phyloP scores from a whole-genome alignment of 2,888 invertebrate species.

The Rhagonycha fulva region DNA sequence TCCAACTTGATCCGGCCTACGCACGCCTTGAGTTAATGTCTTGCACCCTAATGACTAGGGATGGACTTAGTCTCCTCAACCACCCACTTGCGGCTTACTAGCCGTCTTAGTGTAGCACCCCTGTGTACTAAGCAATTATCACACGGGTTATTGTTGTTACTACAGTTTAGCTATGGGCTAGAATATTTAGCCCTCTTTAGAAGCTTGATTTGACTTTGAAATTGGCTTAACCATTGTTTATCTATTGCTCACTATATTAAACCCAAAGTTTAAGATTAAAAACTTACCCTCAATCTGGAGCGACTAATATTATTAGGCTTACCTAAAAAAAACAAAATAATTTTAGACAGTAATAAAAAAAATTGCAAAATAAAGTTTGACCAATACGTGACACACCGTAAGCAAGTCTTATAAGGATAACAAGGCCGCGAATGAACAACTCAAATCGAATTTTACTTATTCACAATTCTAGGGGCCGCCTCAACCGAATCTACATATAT shows the following conservation, averaged over 20 bases:
- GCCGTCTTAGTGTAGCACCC: slow-evolving; percentile 42
- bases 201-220: slow-evolving; percentile 53
- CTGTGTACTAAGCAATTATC: slow-evolving; percentile 50
- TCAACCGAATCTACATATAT: slow-evolving; percentile 53
- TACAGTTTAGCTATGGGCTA: slow-evolving; percentile 51
- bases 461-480: slow-evolving; percentile 48
- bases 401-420: slow-evolving; percentile 47
- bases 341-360: neutral
- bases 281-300: neutral
- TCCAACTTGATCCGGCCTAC: slow-evolving; percentile 51
- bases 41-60: slow-evolving; percentile 52
- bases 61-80: slow-evolving; percentile 39
- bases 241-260: slow-evolving; percentile 33
- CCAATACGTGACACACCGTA: slow-evolving; percentile 11
- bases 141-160: slow-evolving; percentile 55
- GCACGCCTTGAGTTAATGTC: slow-evolving; percentile 53
- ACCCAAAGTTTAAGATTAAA: slow-evolving; percentile 1
- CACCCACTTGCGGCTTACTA: slow-evolving; percentile 43
- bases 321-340: slow-evolving; percentile 6
- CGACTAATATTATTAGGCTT: neutral
- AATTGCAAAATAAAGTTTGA: slow-evolving; percentile 12
- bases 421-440: slow-evolving; percentile 52
- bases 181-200: slow-evolving; percentile 53
- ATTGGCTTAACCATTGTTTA: slow-evolving; percentile 46
- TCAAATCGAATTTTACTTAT: slow-evolving; percentile 54